A percentile compares a stretch with the other conserved stretches of the same genome.
Conservation (phyloP, 2,888 invertebrate genomes). For the Plagiodera versicolora region DNA sequence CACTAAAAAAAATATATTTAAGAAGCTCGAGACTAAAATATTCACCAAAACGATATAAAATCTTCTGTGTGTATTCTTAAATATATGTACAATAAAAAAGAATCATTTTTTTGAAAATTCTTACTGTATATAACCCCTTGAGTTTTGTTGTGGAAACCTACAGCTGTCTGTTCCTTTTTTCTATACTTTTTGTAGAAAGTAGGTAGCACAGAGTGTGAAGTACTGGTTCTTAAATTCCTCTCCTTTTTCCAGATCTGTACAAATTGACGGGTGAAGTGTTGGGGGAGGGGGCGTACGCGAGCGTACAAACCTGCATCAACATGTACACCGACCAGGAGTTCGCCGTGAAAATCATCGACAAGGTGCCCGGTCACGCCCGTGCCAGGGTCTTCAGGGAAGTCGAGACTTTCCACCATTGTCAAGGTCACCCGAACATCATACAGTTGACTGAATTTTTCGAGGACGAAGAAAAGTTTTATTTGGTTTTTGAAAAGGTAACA, state of each 20-base stretch:
- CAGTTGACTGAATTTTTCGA: conserved; percentile 97
- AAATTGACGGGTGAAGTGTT: conserved; percentile 92
- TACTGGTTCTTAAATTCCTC: too few relatives aligned
- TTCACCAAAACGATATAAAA: too few relatives aligned
- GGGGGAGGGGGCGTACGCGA: conserved; percentile 96
- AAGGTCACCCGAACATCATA: conserved; percentile 96
- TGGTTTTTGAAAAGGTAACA: conserved; percentile 94
- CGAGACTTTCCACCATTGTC: conserved; percentile 98
- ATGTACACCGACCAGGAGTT: conserved; percentile 90
- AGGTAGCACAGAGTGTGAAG: too few relatives aligned
- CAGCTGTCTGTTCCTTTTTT: too few relatives aligned
- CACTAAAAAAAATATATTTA: too few relatives aligned
- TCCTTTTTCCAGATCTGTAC: conserved; percentile 80
- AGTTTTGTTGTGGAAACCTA: too few relatives aligned
- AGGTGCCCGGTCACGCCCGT: conserved; percentile 91
- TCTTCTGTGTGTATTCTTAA: too few relatives aligned
- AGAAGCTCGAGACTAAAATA: too few relatives aligned
- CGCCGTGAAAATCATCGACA: conserved; percentile 97
- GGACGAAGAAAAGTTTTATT: conserved; percentile 94
- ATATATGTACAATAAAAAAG: too few relatives aligned
- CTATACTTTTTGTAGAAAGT: too few relatives aligned
- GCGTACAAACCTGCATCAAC: conserved; percentile 91
- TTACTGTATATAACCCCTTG: too few relatives aligned
- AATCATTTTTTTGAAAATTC: too few relatives aligned
- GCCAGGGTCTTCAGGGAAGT: conserved; percentile 96